Percentiles rank a stretch among this genome's conserved stretches.
Evolutionary conservation across 2,113 vertebrate genomes (phyloP).

Genomic region (Hippopotamus amphibius): DNA sequence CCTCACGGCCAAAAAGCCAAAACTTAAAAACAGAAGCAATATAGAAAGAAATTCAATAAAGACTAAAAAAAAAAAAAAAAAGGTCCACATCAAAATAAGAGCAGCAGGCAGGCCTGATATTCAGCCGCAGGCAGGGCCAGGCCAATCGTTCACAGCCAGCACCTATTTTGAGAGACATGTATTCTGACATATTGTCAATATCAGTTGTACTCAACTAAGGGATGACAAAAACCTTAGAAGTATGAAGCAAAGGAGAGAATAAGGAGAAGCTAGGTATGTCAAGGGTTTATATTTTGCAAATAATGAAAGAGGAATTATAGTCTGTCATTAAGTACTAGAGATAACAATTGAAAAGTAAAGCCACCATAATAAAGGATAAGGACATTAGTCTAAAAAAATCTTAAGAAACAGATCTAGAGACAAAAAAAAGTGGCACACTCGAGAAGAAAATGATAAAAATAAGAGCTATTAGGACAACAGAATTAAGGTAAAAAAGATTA

Average conservation of each 20-base stretch:
- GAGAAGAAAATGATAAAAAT: background rate
- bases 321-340: background rate
- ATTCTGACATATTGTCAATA: background rate
- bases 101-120: background rate
- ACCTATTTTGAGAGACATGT: background rate
- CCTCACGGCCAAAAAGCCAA: too few relatives aligned
- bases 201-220: background rate
- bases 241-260: background rate
- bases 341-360: background rate
- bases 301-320: background rate
- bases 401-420: background rate
- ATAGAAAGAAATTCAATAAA: too few relatives aligned
- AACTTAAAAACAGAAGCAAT: too few relatives aligned
- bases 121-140: background rate
- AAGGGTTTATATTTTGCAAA: constrained; percentile 1
- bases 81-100: background rate
- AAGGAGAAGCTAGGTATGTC: background rate
- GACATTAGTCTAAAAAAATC: background rate
- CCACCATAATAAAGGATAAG: background rate
- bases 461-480: background rate
- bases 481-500: background rate
- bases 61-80: too few relatives aligned
- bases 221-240: background rate
- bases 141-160: background rate
- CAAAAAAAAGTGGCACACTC: background rate